These are phyloP conservation scores for Drosophila vallismaia DNA, from an alignment of 2,888 invertebrate genomes.

Conservation along the genomic window DNA sequence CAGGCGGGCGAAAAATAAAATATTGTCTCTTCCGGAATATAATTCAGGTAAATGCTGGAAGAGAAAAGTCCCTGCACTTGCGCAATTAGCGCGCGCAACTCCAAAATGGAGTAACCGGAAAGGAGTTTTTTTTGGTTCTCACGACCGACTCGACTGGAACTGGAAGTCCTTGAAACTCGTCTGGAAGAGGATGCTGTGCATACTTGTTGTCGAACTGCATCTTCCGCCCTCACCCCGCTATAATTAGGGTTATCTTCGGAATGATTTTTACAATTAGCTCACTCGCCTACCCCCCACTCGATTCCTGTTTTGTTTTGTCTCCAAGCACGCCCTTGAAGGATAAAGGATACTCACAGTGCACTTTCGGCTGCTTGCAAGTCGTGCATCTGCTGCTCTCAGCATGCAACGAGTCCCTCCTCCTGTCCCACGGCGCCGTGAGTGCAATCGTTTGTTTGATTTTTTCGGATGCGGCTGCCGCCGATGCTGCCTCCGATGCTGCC, in stretches of 20 bases:
- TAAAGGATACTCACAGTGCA: conserved; percentile 80
- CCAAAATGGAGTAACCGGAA: conserved; percentile 76
- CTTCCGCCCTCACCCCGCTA: conserved; percentile 28
- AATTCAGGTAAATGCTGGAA: conserved; percentile 31
- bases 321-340: conserved; percentile 61
- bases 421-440: conserved; percentile 27
- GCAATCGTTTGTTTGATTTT: conserved; percentile 56
- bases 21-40: conserved; percentile 2
- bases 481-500: conserved; percentile 51
- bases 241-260: conserved; percentile 37
- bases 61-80: conserved; percentile 72
- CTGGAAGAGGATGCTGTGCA: conserved; percentile 27
- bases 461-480: conserved; percentile 37
- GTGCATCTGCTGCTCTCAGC: conserved; percentile 53
- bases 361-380: conserved; percentile 50
- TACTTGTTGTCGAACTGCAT: conserved; percentile 44
- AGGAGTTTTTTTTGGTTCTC: conserved; percentile 67
- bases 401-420: conserved; percentile 23
- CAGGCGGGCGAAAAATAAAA: conserved; percentile 8
- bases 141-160: conserved; percentile 58
- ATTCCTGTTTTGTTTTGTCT: conserved; percentile 20
- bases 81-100: conserved; percentile 73
- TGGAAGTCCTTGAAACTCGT: conserved; percentile 66
- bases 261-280: conserved; percentile 66
- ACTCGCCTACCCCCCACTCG: conserved; percentile 44